Conservation (phyloP, 2,888 invertebrate species). For the Plebejus melissa region DNA sequence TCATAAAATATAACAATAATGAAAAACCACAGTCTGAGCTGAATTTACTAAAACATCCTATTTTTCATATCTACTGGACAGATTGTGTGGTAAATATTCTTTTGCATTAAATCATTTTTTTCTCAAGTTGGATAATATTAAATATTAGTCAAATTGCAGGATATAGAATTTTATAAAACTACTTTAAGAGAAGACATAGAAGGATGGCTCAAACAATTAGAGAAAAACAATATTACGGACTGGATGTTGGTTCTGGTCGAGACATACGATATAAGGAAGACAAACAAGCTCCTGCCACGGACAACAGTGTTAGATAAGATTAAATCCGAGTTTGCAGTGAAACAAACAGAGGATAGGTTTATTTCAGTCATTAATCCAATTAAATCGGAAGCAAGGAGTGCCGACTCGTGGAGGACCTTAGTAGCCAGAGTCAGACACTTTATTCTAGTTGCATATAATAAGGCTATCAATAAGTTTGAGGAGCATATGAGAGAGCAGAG, state of each 20-base stretch:
- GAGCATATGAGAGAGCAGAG: slow-evolving; percentile 93
- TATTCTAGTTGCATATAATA: slow-evolving; percentile 91
- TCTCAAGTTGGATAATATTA: neutral
- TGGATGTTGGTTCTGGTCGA: slow-evolving; percentile 97
- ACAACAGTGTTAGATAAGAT: slow-evolving; percentile 97
- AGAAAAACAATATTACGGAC: slow-evolving; percentile 87
- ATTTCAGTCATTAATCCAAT: slow-evolving; percentile 94
- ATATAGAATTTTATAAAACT: slow-evolving; percentile 93
- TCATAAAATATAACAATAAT: slow-evolving; percentile 85
- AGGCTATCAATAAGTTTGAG: slow-evolving; percentile 91
- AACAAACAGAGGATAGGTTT: slow-evolving; percentile 90
- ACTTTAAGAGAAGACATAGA: slow-evolving; percentile 93
- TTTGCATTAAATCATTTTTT: neutral
- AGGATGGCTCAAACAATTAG: slow-evolving; percentile 89
- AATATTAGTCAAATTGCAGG: slow-evolving; percentile 77
- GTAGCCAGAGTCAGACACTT: slow-evolving; percentile 90
- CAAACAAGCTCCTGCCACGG: slow-evolving; percentile 93
- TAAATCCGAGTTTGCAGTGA: slow-evolving; percentile 94
- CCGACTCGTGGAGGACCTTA: slow-evolving; percentile 93
- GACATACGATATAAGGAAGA: slow-evolving; percentile 93
- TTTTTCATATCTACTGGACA: slow-evolving; percentile 96
- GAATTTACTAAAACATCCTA: slow-evolving; percentile 91
- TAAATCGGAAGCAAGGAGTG: slow-evolving; percentile 91
- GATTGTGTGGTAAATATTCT: slow-evolving; percentile 89
- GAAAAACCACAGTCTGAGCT: slow-evolving; percentile 86